A percentile compares a stretch with the other conserved stretches of the same genome.
These are phyloP conservation scores for Scelioninae gen. 2 DNA, from an alignment of 2,888 invertebrate species.

Conservation along the genomic window DNA sequence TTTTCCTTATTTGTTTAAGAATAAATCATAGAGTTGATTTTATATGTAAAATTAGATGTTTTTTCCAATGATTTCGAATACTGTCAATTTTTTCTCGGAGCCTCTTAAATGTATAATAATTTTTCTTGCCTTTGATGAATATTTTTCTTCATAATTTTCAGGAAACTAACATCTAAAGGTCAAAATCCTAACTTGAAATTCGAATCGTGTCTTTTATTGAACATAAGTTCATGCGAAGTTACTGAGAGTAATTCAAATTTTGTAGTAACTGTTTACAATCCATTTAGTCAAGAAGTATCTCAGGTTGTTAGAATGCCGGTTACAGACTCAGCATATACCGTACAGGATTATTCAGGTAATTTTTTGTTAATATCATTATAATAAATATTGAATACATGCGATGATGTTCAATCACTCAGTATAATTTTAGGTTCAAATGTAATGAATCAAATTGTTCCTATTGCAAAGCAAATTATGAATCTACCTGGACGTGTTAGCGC, in stretches of 20 bases:
- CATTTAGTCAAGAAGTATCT: conserved; percentile 80
- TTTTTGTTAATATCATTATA: too few relatives aligned
- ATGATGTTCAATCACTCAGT: too few relatives aligned
- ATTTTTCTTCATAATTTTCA: background rate
- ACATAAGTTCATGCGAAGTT: conserved; percentile 85
- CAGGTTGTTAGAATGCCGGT: conserved; percentile 83
- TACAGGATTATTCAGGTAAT: conserved; percentile 81
- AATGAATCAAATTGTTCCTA: conserved; percentile 79
- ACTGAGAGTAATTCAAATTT: conserved; percentile 81
- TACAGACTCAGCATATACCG: conserved; percentile 77
- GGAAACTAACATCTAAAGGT: conserved; percentile 1
- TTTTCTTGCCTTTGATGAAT: too few relatives aligned
- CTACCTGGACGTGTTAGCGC: conserved; percentile 41
- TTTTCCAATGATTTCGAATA: too few relatives aligned
- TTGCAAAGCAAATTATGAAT: conserved; percentile 75
- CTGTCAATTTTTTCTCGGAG: too few relatives aligned
- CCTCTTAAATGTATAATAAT: too few relatives aligned
- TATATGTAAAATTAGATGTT: too few relatives aligned
- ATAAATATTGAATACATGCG: too few relatives aligned
- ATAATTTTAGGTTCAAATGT: conserved; percentile 77
- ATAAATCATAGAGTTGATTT: too few relatives aligned
- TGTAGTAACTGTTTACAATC: conserved; percentile 88
- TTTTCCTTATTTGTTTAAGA: too few relatives aligned
- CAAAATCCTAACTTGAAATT: conserved; percentile 62
- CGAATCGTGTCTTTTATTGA: conserved; percentile 80